phyloP scores from a whole-genome alignment of 2,113 vertebrate genomes.

The Scophthalmus maximus region DNA sequence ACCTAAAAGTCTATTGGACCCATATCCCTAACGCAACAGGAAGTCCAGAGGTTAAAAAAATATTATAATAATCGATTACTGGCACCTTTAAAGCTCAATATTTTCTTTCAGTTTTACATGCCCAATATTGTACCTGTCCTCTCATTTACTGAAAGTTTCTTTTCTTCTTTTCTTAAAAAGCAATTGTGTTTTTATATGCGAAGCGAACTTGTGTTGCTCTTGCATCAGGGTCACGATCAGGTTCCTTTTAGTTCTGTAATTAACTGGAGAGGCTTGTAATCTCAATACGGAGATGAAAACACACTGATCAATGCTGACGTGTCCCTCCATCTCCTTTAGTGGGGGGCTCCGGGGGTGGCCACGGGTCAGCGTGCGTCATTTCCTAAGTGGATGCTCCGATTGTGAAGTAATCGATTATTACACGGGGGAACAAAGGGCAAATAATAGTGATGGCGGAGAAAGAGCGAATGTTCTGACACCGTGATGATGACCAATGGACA shows the following conservation, averaged over 20 bases:
- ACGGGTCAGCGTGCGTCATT: constrained; percentile 19
- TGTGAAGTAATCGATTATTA: constrained; percentile 50
- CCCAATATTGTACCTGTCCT: neutral
- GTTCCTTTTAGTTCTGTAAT: constrained; percentile 74
- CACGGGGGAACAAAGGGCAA: neutral
- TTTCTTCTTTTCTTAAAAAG: neutral
- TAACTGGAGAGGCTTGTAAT: constrained; percentile 70
- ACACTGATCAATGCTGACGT: constrained; percentile 63
- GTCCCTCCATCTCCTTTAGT: constrained; percentile 46
- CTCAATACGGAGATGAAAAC: constrained; percentile 66
- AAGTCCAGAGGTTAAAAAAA: neutral
- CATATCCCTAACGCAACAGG: too few species aligned
- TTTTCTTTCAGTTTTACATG: neutral
- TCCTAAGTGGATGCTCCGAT: constrained; percentile 44
- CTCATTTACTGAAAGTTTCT: neutral
- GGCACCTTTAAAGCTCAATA: neutral
- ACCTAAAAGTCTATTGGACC: too few species aligned
- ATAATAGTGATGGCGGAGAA: constrained; percentile 10
- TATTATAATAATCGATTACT: neutral
- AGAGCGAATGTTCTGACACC: neutral
- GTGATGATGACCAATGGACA: neutral
- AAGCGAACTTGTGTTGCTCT: constrained; percentile 39
- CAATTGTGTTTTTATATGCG: neutral
- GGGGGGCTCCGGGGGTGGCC: constrained; percentile 45
- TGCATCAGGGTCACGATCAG: constrained; percentile 58